Conservation (phyloP, 2,797 vertebrate genomes). For the Hylomyscus alleni region DNA sequence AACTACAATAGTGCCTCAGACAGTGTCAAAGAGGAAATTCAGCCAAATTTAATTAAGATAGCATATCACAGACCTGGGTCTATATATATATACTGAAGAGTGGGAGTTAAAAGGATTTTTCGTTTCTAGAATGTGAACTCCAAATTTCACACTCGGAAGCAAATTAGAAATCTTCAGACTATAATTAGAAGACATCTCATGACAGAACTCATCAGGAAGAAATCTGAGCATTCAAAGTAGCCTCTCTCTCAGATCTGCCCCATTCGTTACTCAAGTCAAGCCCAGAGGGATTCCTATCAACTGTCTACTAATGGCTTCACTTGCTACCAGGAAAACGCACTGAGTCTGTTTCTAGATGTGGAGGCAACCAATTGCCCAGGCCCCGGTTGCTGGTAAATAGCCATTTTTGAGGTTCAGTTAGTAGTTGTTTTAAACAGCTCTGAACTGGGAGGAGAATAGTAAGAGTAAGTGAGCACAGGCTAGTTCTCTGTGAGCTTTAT, state of each 20-base stretch:
- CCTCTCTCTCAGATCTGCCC: background rate
- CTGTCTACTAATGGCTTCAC: background rate
- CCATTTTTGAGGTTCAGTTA: background rate
- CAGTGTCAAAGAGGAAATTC: slow-evolving; percentile 36
- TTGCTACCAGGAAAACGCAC: background rate
- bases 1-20: background rate
- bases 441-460: background rate
- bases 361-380: background rate
- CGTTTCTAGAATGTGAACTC: slow-evolving; percentile 69
- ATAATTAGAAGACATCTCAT: slow-evolving; percentile 35
- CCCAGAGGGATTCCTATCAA: background rate
- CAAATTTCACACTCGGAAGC: slow-evolving; percentile 64
- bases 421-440: slow-evolving; percentile 9
- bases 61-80: slow-evolving; percentile 59
- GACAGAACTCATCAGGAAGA: background rate
- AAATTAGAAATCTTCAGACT: slow-evolving; percentile 65
- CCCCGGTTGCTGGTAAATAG: background rate
- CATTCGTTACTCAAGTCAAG: background rate
- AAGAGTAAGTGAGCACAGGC: background rate
- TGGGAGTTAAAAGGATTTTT: slow-evolving; percentile 72
- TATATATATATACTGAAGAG: slow-evolving; percentile 63
- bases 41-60: slow-evolving; percentile 59
- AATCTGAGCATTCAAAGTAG: background rate
- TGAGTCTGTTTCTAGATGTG: background rate
- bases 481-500: slow-evolving; percentile 20